Conservation (phyloP, 2,797 vertebrate species). For the Myotis findleyi region DNA sequence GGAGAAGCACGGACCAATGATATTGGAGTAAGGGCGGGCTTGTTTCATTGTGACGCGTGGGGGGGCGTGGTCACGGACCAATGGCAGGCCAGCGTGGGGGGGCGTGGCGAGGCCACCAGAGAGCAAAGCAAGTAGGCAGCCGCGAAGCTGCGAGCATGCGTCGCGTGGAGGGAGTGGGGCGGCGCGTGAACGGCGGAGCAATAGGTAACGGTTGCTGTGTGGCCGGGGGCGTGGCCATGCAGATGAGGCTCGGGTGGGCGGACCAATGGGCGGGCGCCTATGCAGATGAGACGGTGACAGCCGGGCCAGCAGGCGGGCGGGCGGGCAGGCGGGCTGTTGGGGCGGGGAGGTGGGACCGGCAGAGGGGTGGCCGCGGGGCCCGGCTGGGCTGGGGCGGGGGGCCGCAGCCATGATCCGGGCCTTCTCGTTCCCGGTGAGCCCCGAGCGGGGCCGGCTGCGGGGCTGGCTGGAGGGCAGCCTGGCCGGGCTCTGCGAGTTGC, state of each 20-base stretch:
- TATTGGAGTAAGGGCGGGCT: constrained; percentile 28
- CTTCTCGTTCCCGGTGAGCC: constrained; percentile 90
- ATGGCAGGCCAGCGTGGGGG: not conserved
- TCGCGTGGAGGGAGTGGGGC: not conserved
- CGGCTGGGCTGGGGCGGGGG: constrained; percentile 79
- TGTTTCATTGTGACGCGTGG: constrained; percentile 64
- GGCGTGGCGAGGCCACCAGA: constrained; percentile 28
- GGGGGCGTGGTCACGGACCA: constrained; percentile 30
- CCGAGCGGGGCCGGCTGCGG: constrained; percentile 91
- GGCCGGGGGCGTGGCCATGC: constrained; percentile 64
- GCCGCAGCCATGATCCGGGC: constrained; percentile 90
- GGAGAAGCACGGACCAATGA: constrained; percentile 56
- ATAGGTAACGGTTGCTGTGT: constrained; percentile 51
- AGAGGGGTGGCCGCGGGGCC: constrained; percentile 79
- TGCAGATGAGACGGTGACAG: constrained; percentile 84
- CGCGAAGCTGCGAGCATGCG: constrained; percentile 68
- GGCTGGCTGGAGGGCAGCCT: constrained; percentile 93
- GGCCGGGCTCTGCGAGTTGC: constrained; percentile 93
- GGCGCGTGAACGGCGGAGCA: not conserved
- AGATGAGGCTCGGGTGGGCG: constrained; percentile 71
- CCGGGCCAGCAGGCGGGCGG: constrained; percentile 75
- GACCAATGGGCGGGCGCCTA: constrained; percentile 80
- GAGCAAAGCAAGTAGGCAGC: not conserved
- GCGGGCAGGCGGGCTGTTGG: constrained; percentile 71
- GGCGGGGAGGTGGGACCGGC: constrained; percentile 74